A percentile compares a stretch with the other conserved stretches of the same genome.
Conservation (phyloP, 2,113 vertebrate genomes). For the Oostethus manadensis region DNA sequence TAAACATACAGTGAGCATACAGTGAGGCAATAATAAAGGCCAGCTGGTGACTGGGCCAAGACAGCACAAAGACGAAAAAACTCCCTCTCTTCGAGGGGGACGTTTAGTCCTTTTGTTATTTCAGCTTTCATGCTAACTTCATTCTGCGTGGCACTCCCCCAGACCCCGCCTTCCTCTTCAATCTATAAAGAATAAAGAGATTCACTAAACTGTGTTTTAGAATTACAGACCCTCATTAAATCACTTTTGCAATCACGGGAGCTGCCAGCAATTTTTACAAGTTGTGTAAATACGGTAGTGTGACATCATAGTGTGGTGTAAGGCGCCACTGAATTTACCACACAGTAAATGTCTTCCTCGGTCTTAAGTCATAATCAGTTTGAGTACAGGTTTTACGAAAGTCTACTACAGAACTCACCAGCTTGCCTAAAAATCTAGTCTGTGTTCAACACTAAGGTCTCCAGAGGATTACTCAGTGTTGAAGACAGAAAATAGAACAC, state of each 20-base stretch:
- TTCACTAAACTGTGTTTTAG: neutral
- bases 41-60: conserved; percentile 47
- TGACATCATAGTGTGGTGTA: too few species aligned
- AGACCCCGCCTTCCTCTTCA: neutral
- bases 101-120: neutral
- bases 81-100: conserved; percentile 12
- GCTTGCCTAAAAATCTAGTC: too few species aligned
- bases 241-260: neutral
- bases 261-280: neutral
- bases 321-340: too few species aligned
- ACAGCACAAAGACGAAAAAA: conserved; percentile 32
- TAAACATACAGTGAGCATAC: conserved; percentile 22
- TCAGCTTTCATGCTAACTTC: neutral
- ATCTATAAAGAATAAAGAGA: neutral
- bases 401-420: too few species aligned
- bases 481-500: too few species aligned
- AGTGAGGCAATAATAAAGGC: conserved; percentile 29
- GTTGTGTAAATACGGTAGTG: neutral
- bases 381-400: too few species aligned
- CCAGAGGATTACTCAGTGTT: too few species aligned
- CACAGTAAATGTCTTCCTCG: too few species aligned
- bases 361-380: too few species aligned
- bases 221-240: neutral
- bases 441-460: too few species aligned
- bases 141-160: neutral